Conservation (phyloP, 2,797 vertebrate genomes). For the Macropodus opercularis region DNA sequence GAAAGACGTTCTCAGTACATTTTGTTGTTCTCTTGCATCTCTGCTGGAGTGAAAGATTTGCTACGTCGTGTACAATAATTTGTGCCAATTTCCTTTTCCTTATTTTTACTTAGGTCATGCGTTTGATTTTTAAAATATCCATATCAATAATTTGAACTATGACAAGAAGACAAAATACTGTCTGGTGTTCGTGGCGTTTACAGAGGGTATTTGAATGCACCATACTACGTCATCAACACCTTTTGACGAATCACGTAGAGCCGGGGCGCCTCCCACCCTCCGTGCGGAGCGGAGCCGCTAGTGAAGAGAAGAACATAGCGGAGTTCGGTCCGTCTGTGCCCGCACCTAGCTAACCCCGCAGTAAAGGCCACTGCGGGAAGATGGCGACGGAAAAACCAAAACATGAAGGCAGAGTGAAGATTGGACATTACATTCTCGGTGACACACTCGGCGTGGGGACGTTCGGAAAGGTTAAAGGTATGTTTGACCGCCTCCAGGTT, state of each 20-base stretch:
- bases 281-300: slow-evolving; percentile 37
- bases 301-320: slow-evolving; percentile 48
- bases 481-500: slow-evolving; percentile 36
- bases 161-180: background rate
- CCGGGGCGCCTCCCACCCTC: slow-evolving; percentile 51
- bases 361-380: slow-evolving; percentile 88
- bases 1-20: no score
- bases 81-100: no score
- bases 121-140: no score
- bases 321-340: slow-evolving; percentile 60
- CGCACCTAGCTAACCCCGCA: slow-evolving; percentile 63
- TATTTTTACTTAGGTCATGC: no score
- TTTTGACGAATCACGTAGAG: slow-evolving; percentile 50
- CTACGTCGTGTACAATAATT: no score
- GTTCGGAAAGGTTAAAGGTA: slow-evolving; percentile 97
- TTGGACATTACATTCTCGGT: slow-evolving; percentile 94
- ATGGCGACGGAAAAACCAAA: slow-evolving; percentile 98
- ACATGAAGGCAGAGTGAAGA: slow-evolving; percentile 95
- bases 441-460: slow-evolving; percentile 97
- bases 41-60: no score
- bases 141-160: background rate
- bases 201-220: slow-evolving; percentile 37
- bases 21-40: no score
- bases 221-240: slow-evolving; percentile 43
- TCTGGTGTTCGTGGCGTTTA: slow-evolving; percentile 1